Conservation (phyloP, 2,797 vertebrate species). For the Hozukius guyotensis region DNA sequence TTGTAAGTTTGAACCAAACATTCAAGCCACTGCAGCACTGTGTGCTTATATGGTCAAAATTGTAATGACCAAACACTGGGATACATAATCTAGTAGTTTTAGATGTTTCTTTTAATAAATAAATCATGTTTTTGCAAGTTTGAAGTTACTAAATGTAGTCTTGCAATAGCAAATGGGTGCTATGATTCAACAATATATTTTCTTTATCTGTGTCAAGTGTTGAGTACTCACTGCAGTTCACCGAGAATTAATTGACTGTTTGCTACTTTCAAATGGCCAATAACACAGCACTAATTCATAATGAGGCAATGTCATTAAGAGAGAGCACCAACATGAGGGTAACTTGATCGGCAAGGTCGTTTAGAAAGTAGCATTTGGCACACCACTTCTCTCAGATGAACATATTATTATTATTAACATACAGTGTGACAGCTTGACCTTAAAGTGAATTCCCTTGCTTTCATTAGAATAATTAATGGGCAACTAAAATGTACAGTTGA, state of each 20-base stretch:
- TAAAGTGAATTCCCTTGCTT: constrained; percentile 67
- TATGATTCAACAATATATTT: not conserved
- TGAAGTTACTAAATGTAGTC: not conserved
- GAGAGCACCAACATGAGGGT: constrained; percentile 22
- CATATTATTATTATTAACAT: constrained; percentile 66
- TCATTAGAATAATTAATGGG: constrained; percentile 83
- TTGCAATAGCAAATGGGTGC: not conserved
- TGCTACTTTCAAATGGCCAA: constrained; percentile 31
- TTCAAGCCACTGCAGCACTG: not conserved
- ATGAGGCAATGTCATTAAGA: constrained; percentile 48
- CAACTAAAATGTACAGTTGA: constrained; percentile 61
- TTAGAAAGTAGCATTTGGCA: constrained; percentile 56
- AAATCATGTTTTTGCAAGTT: not conserved
- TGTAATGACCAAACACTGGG: not conserved
- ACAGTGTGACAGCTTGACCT: constrained; percentile 70
- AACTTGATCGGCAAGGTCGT: constrained; percentile 64
- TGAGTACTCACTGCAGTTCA: constrained; percentile 14
- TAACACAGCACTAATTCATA: constrained; percentile 47
- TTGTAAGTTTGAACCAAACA: not conserved
- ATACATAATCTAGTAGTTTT: not conserved
- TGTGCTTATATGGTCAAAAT: not conserved
- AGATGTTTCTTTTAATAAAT: not conserved
- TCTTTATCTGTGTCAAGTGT: not conserved
- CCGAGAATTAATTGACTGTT: constrained; percentile 30
- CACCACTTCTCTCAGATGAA: constrained; percentile 39